Evolutionary conservation across 1,140 invertebrate genomes (phyloP).

Genomic region (Octopus sinensis): DNA sequence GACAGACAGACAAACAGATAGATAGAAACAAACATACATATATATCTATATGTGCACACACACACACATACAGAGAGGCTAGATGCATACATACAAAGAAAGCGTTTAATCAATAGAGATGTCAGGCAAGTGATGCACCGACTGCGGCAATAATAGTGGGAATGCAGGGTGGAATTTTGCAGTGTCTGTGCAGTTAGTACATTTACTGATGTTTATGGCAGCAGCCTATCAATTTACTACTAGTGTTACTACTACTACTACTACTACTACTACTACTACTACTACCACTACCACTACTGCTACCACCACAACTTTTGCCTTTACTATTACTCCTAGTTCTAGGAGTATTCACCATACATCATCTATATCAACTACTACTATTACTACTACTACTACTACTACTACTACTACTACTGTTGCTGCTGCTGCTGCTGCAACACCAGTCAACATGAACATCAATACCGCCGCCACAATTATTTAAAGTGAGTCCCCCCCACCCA

Average conservation of each 20-base stretch:
- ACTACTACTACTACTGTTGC: neutral
- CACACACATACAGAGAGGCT: too few species aligned
- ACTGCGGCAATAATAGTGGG: neutral
- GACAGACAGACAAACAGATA: conserved; percentile 8
- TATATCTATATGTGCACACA: too few species aligned
- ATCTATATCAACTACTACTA: neutral
- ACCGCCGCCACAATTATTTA: too few species aligned
- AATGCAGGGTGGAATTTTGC: too few species aligned
- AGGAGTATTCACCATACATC: neutral
- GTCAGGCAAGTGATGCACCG: too few species aligned
- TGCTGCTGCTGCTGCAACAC: conserved; percentile 7
- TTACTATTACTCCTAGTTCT: conserved; percentile 10
- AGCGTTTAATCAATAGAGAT: too few species aligned
- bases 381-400: conserved; percentile 3
- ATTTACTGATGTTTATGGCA: neutral
- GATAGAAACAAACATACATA: neutral
- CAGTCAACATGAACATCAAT: too few species aligned
- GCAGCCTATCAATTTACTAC: neutral
- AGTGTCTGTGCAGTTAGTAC: neutral
- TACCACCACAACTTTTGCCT: neutral
- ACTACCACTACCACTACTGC: neutral
- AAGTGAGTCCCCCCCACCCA: too few species aligned
- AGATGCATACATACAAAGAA: too few species aligned
- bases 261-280: conserved; percentile 11
- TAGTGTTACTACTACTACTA: conserved; percentile 4